Percentiles rank a stretch among this genome's conserved stretches.
Evolutionary conservation across 1,140 invertebrate genomes (phyloP).

Genomic region (Drosophila mojavensis): DNA sequence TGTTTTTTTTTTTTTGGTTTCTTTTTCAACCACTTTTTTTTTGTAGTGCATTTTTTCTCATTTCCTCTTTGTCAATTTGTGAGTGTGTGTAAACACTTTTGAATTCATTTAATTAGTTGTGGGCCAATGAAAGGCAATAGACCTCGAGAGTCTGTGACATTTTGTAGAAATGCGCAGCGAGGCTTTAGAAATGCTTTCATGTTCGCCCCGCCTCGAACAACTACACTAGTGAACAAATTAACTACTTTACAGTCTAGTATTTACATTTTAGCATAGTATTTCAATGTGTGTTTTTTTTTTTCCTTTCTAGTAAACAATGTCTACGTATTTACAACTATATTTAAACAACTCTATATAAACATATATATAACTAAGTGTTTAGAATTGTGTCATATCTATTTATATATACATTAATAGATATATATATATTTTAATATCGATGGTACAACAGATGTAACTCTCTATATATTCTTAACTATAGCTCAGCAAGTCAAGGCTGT

Average conservation of each 20-base stretch:
- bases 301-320: constrained; percentile 52
- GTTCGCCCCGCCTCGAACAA: background rate
- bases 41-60: constrained; percentile 57
- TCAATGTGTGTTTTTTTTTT: constrained; percentile 63
- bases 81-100: constrained; percentile 49
- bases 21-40: constrained; percentile 9
- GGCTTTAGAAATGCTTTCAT: constrained; percentile 46
- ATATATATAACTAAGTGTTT: constrained; percentile 62
- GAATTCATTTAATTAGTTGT: constrained; percentile 29
- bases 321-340: constrained; percentile 36
- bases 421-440: constrained; percentile 23
- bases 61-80: constrained; percentile 52
- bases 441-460: constrained; percentile 30
- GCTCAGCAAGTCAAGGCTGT: constrained; percentile 72
- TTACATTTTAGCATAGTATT: constrained; percentile 51
- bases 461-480: constrained; percentile 52
- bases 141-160: constrained; percentile 35
- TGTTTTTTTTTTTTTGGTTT: background rate
- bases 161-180: constrained; percentile 59
- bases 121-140: constrained; percentile 22
- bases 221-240: constrained; percentile 16
- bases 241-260: constrained; percentile 30
- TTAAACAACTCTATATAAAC: constrained; percentile 8
- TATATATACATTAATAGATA: constrained; percentile 11
- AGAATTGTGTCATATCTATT: constrained; percentile 68